Conservation (phyloP, 1,140 invertebrate genomes). For the Drosophila takahashii region DNA sequence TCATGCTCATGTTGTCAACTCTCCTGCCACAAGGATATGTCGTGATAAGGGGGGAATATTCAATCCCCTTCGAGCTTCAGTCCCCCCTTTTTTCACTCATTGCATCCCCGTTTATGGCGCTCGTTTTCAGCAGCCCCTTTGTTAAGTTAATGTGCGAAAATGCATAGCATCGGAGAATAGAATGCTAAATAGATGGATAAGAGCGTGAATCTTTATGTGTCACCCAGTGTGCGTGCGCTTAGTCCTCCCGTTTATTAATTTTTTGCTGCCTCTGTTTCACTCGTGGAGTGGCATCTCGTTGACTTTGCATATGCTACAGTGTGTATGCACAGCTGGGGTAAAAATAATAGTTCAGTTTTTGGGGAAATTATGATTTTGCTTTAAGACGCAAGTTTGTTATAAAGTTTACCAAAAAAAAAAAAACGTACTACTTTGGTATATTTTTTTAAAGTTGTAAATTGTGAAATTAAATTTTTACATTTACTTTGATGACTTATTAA, state of each 20-base stretch:
- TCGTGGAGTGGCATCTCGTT: slow-evolving; percentile 43
- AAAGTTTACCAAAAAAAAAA: too few relatives aligned
- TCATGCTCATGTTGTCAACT: slow-evolving; percentile 54
- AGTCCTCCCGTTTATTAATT: slow-evolving; percentile 46
- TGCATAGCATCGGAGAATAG: slow-evolving; percentile 72
- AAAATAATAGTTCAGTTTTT: background rate
- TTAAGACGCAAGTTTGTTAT: too few relatives aligned
- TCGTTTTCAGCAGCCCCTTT: slow-evolving; percentile 45
- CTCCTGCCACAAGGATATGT: slow-evolving; percentile 9
- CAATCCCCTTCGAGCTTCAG: background rate
- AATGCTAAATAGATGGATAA: slow-evolving; percentile 61
- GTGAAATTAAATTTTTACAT: too few relatives aligned
- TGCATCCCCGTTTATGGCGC: slow-evolving; percentile 58
- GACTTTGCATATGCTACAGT: slow-evolving; percentile 9
- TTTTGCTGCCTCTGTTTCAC: slow-evolving; percentile 23
- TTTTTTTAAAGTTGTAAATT: too few relatives aligned
- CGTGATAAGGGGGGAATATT: background rate
- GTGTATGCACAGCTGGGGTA: background rate
- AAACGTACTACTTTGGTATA: too few relatives aligned
- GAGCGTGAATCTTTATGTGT: slow-evolving; percentile 27
- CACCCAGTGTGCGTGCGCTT: slow-evolving; percentile 55
- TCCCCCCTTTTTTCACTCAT: slow-evolving; percentile 7
- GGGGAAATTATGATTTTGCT: background rate
- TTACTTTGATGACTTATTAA: too few relatives aligned
- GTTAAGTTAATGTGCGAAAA: slow-evolving; percentile 71